phyloP scores from a whole-genome alignment of 2,888 invertebrate genomes.

The Physocephala rufipes region DNA sequence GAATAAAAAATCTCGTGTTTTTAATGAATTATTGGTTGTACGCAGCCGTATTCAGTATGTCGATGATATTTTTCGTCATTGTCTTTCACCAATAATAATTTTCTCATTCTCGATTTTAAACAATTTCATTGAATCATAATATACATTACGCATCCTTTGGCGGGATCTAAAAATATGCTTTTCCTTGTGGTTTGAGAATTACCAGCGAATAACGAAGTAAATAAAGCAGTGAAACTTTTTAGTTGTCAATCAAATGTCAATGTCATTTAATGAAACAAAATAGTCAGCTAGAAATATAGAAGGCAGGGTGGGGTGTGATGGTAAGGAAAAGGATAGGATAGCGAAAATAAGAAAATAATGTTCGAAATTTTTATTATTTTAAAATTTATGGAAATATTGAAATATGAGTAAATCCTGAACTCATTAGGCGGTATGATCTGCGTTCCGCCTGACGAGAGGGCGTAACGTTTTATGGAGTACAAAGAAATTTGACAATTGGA shows the following conservation, averaged over 20 bases:
- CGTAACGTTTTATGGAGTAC: too few relatives aligned
- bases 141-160: background rate
- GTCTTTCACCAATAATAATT: background rate
- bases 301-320: background rate
- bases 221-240: constrained; percentile 49
- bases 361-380: background rate
- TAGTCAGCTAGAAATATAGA: background rate
- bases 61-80: too few relatives aligned
- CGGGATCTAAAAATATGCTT: background rate
- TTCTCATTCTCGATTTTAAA: too few relatives aligned
- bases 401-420: background rate
- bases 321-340: constrained; percentile 20
- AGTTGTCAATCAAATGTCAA: constrained; percentile 62
- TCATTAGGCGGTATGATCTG: background rate
- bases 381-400: background rate
- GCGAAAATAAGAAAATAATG: constrained; percentile 7
- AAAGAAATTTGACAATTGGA: too few relatives aligned
- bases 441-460: background rate
- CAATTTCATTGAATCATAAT: too few relatives aligned
- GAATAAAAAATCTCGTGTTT: too few relatives aligned
- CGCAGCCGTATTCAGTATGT: too few relatives aligned
- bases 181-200: background rate
- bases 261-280: constrained; percentile 49
- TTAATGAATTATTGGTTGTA: too few relatives aligned
- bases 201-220: too few relatives aligned